phyloP scores from a whole-genome alignment of 2,797 vertebrate species.

The Eupleurogrammus muticus region DNA sequence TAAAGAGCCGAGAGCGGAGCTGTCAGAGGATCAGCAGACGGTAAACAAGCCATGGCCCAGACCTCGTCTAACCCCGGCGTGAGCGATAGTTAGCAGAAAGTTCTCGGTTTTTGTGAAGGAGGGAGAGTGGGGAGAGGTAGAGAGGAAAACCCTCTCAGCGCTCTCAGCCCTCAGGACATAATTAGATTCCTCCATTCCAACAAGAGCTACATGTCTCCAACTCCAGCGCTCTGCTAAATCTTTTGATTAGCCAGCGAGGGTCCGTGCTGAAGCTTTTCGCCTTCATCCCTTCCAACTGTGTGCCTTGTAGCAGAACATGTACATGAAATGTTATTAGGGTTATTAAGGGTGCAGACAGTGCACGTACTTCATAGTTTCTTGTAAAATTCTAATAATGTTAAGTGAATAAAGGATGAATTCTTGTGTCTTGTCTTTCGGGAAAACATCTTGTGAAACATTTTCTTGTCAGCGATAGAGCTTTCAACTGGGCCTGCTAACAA shows the following conservation, averaged over 20 bases:
- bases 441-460: slow-evolving; percentile 41
- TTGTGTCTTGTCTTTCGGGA: neutral
- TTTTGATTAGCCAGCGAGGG: slow-evolving; percentile 60
- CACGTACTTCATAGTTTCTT: slow-evolving; percentile 26
- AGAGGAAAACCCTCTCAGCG: slow-evolving; percentile 36
- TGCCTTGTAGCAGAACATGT: slow-evolving; percentile 42
- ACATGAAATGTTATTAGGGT: slow-evolving; percentile 43
- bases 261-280: slow-evolving; percentile 31
- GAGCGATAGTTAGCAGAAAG: slow-evolving; percentile 47
- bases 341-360: slow-evolving; percentile 14
- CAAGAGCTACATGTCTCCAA: slow-evolving; percentile 37
- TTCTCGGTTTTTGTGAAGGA: slow-evolving; percentile 13
- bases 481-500: slow-evolving; percentile 35
- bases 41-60: slow-evolving; percentile 64
- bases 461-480: slow-evolving; percentile 42
- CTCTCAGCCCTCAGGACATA: slow-evolving; percentile 57
- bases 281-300: slow-evolving; percentile 30
- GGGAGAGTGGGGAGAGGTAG: slow-evolving; percentile 6
- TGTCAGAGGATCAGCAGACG: slow-evolving; percentile 46
- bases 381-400: slow-evolving; percentile 26
- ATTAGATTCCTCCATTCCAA: slow-evolving; percentile 56
- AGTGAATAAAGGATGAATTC: slow-evolving; percentile 30
- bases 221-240: slow-evolving; percentile 56
- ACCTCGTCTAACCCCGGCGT: slow-evolving; percentile 36
- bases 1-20: slow-evolving; percentile 49